phyloP scores from a whole-genome alignment of 2,888 invertebrate genomes.

The Cephus sareptanus region DNA sequence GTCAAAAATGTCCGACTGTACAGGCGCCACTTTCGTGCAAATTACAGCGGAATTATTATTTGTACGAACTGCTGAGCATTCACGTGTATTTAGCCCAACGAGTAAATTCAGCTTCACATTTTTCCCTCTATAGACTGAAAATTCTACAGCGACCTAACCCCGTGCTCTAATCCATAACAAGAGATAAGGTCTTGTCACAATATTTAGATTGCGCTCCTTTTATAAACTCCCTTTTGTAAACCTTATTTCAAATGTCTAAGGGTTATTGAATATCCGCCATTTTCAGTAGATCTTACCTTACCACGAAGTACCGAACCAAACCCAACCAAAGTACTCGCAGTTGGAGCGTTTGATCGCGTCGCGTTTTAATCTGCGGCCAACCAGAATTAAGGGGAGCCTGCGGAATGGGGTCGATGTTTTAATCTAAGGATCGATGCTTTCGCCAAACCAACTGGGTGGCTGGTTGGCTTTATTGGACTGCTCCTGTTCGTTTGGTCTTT shows the following conservation, averaged over 20 bases:
- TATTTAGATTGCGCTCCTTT: neutral
- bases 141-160: too few species aligned
- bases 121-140: neutral
- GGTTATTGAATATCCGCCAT: neutral
- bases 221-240: neutral
- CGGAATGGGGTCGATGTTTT: conserved; percentile 38
- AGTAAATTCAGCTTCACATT: neutral
- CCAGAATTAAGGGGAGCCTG: conserved; percentile 14
- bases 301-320: neutral
- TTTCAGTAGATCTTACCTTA: neutral
- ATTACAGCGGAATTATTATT: neutral
- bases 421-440: conserved; percentile 50
- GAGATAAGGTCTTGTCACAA: neutral
- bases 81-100: neutral
- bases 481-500: neutral
- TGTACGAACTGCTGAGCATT: neutral
- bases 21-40: neutral
- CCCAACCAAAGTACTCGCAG: neutral
- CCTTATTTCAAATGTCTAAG: neutral
- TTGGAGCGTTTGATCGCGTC: conserved; percentile 32
- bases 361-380: conserved; percentile 43
- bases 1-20: neutral
- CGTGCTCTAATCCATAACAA: neutral
- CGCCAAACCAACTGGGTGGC: conserved; percentile 21
- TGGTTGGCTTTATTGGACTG: neutral